Evolutionary conservation across 2,113 vertebrate genomes (phyloP), one percentile per base, ranked within the genome.

Genomic region (Cathartes aura): DNA sequence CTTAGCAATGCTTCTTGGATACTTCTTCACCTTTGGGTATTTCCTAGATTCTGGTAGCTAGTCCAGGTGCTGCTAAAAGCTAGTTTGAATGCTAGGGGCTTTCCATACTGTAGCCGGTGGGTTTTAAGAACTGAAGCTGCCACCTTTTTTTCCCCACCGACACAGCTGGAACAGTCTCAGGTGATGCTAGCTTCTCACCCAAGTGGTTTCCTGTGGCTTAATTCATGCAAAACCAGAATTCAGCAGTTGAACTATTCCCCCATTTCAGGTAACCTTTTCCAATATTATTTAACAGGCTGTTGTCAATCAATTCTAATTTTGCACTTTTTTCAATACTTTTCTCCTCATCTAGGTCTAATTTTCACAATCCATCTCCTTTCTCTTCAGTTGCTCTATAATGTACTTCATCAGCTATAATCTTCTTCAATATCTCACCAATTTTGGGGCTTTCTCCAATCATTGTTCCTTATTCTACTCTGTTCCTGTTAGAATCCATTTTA

Each of bases 241-340:
- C 42, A 82, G 29, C 32, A 66, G 70, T 24, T 90, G 66, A 74
- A 58, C 15, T 67, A 45, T 76, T 68, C 15, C 17, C 5, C 8
- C 20, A 30, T 82, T 91, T 91, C 56, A 42, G 32, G 60, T 87
- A 85, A 70, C 15, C 3, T 75, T 94, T 96, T 15, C 34, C 45
- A 90, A 23, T 58, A 82, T 85, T 85, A 66, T 64, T 93, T 87
- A 88, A 76, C 20, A 74, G 29, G 34, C 12, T 79, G 38, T 74
- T 93, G 68, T 91, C 75, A 84, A 74, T 95, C 42, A 89, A 48
- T 85, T 91, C 47, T 90, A 60, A 71, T 89, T 81, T 82, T 60
- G 58, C 32, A 21, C 5, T 60, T 92, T 82, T 90, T 62, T 60
- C n/a, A 89, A 43, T 53, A 34, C 29, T 94, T 63, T 84, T 38